phyloP scores from a whole-genome alignment of 30 jellyfish, hydroid and myxozoan species.

The Turritopsis dohrnii region DNA sequence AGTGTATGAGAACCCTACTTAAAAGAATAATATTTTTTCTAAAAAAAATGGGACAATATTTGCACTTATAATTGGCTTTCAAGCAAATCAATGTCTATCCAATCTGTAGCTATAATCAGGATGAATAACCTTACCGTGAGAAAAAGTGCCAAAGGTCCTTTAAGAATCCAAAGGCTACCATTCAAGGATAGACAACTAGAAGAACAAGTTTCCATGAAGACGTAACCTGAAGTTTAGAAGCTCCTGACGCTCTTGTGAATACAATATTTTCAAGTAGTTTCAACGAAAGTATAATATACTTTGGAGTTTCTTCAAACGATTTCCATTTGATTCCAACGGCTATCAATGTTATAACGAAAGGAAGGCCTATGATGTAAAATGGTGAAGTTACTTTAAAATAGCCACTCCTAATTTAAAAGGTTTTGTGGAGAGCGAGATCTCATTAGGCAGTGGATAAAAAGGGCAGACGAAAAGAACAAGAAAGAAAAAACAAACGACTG shows the following conservation, averaged over 20 bases:
- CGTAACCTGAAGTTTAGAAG: neutral
- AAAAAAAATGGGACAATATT: no score
- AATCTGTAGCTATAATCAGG: no score
- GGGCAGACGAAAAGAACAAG: no score
- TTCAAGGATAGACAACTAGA: constrained; percentile 39
- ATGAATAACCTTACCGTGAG: constrained; percentile 22
- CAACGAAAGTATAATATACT: neutral
- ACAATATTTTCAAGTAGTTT: neutral
- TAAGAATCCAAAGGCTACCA: constrained; percentile 33
- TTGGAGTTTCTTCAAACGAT: constrained; percentile 2
- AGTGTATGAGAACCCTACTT: no score
- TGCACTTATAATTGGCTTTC: no score
- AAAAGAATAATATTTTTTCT: no score
- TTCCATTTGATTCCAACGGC: neutral
- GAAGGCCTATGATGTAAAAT: neutral
- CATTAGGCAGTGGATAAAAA: no score
- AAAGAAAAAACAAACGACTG: no score
- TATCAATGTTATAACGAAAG: neutral
- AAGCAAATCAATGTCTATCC: no score
- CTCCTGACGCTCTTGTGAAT: no score
- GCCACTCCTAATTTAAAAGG: no score
- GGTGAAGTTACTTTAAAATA: neutral
- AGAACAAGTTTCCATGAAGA: neutral
- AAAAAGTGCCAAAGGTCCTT: constrained; percentile 42
- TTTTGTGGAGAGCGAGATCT: no score